Evolutionary conservation across 2,113 vertebrate genomes (phyloP).

Genomic region (Andinoacara biseriatus): DNA sequence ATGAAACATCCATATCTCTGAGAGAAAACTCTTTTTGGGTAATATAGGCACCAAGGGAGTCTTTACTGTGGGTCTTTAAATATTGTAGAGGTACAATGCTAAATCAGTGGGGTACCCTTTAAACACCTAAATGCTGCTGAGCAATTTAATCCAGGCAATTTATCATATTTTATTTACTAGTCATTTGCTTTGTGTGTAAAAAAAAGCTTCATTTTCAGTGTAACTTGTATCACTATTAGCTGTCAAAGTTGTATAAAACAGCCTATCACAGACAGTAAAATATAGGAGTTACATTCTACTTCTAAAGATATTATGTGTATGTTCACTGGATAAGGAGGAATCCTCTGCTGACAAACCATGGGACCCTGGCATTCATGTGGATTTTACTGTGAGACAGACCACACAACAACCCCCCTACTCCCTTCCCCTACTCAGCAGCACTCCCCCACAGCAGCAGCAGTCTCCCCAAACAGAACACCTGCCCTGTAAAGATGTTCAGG

Average conservation of each 20-base stretch:
- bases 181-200: not conserved
- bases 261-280: not conserved
- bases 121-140: not conserved
- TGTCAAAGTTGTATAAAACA: not conserved
- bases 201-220: not conserved
- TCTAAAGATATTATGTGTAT: not conserved
- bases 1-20: not conserved
- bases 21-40: slow-evolving; percentile 3
- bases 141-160: not conserved
- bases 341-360: not conserved
- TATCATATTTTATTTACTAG: slow-evolving; percentile 5
- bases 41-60: not conserved
- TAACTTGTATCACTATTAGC: not conserved
- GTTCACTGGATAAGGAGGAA: not conserved
- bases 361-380: not conserved
- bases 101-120: not conserved
- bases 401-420: not conserved
- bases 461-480: not conserved
- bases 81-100: not conserved
- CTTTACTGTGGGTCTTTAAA: not conserved
- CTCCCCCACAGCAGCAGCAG: not conserved
- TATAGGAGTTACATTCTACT: not conserved
- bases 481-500: not conserved
- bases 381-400: not conserved
- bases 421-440: not conserved